Base-by-base conservation (phyloP, 2,797 vertebrate genomes). In the Lithobates sylvaticus region DNA sequence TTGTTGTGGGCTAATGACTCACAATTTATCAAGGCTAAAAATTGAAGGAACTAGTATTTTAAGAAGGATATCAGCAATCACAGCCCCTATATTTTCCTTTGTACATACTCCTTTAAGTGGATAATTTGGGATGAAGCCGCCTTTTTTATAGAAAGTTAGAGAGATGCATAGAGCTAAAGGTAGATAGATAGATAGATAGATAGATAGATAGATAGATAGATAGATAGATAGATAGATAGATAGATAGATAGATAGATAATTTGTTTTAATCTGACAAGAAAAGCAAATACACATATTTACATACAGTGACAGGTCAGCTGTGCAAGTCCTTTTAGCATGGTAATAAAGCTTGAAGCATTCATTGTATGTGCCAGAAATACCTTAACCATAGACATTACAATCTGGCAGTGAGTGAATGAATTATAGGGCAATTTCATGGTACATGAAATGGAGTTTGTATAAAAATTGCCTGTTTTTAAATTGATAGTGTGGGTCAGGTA, bases 391-490 rank as follows among this genome's bases (percentile, higher is more conserved):
- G 74, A 73, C 58, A 87, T 87, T 83, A 73, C 76, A 83, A 87
- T 74, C 42, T 67, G 78, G 10, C 68, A 44, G 29, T 78, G 80
- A 87, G 83, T 87, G 80, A 83, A 87, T 83, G 85, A 76, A 87
- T 87, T 87, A 87, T 74, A 78, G 69, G 58, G 32, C 85, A 83
- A 87, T 87, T 87, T 87, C 81, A 87, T 87, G 85, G 80, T 82
- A 83, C 80, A 83, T 78, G 69, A 87, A 87, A 87, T 87, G 32
- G 42, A 83, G 85, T 86, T 86, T 83, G 75, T 77, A 87, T 83
- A 83, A 87, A 86, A 87, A 83, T 89, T 81, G 81, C 76, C 61
- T 83, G 69, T 76, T 73, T 84, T 78, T 39, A 86, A 78, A 89
- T 47, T 89, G 76, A 87, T 88, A 87, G 83, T 50, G 71, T 50